These are phyloP conservation scores for Onychostruthus taczanowskii DNA, from an alignment of 2,113 vertebrate species.

Conservation along the genomic window DNA sequence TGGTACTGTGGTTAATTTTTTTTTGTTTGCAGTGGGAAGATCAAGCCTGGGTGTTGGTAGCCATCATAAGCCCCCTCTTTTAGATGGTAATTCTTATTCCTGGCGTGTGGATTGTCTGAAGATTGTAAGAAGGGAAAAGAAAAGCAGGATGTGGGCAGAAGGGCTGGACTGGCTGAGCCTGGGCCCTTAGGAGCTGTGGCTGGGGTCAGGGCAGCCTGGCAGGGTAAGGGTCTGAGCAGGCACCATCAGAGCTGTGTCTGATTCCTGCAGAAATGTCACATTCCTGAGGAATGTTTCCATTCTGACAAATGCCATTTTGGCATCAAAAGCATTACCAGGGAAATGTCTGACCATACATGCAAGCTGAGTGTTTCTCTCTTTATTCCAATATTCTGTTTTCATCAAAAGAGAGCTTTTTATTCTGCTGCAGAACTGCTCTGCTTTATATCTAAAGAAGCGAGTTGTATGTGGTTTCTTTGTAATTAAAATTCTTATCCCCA, in stretches of 20 bases:
- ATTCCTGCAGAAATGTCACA: not conserved
- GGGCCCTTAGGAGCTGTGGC: not conserved
- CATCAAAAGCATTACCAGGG: not conserved
- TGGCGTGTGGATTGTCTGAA: not conserved
- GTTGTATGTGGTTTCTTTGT: not conserved
- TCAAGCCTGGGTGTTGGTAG: fast-evolving
- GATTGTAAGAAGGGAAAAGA: not conserved
- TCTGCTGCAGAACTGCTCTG: constrained; percentile 7
- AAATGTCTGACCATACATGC: not conserved
- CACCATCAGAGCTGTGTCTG: not conserved
- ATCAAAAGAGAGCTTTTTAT: not conserved
- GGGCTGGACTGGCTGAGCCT: not conserved
- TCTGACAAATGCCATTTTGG: not conserved
- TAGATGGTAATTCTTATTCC: not conserved
- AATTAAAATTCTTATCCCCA: constrained; percentile 26
- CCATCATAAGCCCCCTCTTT: not conserved
- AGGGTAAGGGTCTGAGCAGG: not conserved
- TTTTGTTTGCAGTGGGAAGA: not conserved
- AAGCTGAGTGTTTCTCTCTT: not conserved
- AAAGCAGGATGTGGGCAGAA: not conserved
- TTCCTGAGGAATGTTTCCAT: not conserved
- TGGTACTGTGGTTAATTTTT: not conserved
- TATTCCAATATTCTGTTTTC: not conserved
- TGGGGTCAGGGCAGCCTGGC: not conserved
- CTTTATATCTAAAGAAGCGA: constrained; percentile 10